Evolutionary conservation across 1,140 invertebrate species (phyloP).

Genomic region (Andrena cerasifolii): DNA sequence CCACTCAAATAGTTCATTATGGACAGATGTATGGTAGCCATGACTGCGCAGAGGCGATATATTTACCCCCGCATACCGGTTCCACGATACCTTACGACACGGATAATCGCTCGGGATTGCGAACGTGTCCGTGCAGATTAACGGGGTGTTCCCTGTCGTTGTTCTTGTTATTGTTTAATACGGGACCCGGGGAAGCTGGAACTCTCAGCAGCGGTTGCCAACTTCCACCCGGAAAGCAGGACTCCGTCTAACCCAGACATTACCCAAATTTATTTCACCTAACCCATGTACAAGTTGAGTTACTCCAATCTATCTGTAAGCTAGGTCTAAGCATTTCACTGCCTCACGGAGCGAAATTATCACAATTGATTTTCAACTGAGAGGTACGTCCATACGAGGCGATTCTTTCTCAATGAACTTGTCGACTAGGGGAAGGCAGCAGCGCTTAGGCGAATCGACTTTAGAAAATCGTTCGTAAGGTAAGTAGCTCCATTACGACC

Average conservation of each 20-base stretch:
- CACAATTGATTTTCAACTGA: not conserved
- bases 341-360: not conserved
- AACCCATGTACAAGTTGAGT: too few relatives aligned
- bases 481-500: slow-evolving; percentile 34
- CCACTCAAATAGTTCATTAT: slow-evolving; percentile 54
- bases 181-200: not conserved
- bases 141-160: slow-evolving; percentile 53
- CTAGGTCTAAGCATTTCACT: too few relatives aligned
- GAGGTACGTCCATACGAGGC: too few relatives aligned
- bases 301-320: too few relatives aligned
- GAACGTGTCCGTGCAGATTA: slow-evolving; percentile 58
- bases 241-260: not conserved
- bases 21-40: slow-evolving; percentile 50
- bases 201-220: not conserved
- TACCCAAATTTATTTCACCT: too few relatives aligned
- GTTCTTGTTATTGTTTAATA: slow-evolving; percentile 59
- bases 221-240: not conserved
- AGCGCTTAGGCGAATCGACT: not conserved
- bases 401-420: not conserved
- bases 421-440: not conserved
- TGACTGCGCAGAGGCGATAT: slow-evolving; percentile 40
- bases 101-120: slow-evolving; percentile 60
- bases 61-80: slow-evolving; percentile 49
- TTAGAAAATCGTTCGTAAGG: slow-evolving; percentile 35
- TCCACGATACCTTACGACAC: slow-evolving; percentile 50